Conservation (phyloP, 2,797 vertebrate species). For the Pangasius djambal region DNA sequence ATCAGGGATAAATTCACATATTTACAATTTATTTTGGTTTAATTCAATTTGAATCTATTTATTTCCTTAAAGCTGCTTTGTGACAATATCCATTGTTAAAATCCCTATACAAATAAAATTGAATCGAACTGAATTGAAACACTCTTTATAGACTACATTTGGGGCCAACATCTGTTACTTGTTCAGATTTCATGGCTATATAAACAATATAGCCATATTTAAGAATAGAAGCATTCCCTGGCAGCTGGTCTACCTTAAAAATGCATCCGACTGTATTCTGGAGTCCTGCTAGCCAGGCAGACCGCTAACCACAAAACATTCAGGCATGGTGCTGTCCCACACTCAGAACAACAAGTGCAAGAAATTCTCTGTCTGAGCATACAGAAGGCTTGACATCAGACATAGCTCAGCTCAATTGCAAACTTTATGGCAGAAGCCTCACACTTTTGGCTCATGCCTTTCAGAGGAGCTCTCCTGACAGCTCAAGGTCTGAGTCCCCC, state of each 20-base stretch:
- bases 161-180: neutral
- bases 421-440: neutral
- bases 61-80: too few species aligned
- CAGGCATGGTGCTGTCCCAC: neutral
- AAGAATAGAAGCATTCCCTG: neutral
- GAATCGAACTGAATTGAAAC: neutral
- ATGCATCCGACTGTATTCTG: neutral
- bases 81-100: too few species aligned
- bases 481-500: neutral
- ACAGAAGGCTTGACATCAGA: neutral
- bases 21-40: too few species aligned
- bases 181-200: neutral
- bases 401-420: neutral
- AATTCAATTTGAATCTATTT: too few species aligned
- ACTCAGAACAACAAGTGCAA: neutral
- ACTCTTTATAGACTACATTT: neutral
- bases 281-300: neutral
- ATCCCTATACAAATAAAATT: too few species aligned
- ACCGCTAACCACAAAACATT: neutral
- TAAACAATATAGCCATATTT: neutral
- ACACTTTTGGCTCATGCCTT: neutral
- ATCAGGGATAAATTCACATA: too few species aligned
- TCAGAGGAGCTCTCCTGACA: neutral
- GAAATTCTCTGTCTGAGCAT: neutral
- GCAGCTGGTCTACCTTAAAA: neutral